Conservation (phyloP, 2,113 vertebrate genomes). For the Pteronura brasiliensis region DNA sequence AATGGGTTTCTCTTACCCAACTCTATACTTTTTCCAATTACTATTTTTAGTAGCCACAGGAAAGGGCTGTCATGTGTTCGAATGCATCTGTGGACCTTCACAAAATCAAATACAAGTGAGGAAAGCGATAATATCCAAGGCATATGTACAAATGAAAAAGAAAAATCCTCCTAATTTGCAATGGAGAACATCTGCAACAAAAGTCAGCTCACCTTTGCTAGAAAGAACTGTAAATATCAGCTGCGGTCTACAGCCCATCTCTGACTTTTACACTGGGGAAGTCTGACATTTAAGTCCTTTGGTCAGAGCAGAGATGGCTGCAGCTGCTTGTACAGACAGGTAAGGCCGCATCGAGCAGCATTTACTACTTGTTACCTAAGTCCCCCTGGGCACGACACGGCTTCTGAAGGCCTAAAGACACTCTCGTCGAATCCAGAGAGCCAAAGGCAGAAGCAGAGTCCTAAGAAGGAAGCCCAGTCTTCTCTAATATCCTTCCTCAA, state of each 20-base stretch:
- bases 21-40: not conserved
- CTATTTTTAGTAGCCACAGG: not conserved
- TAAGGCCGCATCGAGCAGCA: not conserved
- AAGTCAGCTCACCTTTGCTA: slow-evolving; percentile 42
- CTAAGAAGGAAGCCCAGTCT: not conserved
- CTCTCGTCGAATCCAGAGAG: not conserved
- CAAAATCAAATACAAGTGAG: slow-evolving; percentile 40
- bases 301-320: not conserved
- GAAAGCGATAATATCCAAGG: slow-evolving; percentile 28
- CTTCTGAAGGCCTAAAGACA: not conserved
- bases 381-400: not conserved
- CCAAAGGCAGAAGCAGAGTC: not conserved
- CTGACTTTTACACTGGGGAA: slow-evolving; percentile 23
- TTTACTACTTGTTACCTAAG: not conserved
- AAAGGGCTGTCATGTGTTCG: not conserved
- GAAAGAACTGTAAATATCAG: slow-evolving; percentile 64
- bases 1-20: not conserved
- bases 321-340: not conserved
- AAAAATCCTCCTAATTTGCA: slow-evolving; percentile 17
- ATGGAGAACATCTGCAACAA: not conserved
- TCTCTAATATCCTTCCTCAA: not conserved
- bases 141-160: not conserved
- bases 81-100: not conserved
- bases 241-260: not conserved
- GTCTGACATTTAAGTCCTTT: slow-evolving; percentile 45